Conservation (phyloP, 2,113 vertebrate genomes). For the Rutilus rutilus region DNA sequence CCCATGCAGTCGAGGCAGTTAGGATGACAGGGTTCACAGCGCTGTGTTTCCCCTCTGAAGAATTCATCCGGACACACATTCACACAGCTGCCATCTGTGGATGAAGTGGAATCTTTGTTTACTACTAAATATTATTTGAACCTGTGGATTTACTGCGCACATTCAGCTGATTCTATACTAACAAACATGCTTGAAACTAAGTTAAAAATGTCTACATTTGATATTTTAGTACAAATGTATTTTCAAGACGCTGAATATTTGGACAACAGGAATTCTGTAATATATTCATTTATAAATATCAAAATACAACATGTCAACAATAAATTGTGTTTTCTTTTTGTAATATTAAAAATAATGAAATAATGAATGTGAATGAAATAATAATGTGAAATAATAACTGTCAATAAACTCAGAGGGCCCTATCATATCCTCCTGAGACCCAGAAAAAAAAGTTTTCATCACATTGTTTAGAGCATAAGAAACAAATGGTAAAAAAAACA, state of each 20-base stretch:
- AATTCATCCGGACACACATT: constrained; percentile 80
- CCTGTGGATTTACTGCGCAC: not conserved
- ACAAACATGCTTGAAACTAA: too few relatives aligned
- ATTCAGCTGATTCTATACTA: not conserved
- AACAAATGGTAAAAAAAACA: too few relatives aligned
- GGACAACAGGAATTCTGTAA: not conserved
- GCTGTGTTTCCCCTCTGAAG: constrained; percentile 72
- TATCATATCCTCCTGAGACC: too few relatives aligned
- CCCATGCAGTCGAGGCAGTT: constrained; percentile 83
- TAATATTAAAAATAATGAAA: too few relatives aligned
- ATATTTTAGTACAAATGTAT: not conserved
- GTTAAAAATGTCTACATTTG: not conserved
- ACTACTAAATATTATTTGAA: not conserved
- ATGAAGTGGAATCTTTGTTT: constrained; percentile 28
- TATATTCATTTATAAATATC: not conserved
- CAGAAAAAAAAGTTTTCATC: too few relatives aligned
- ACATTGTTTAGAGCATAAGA: too few relatives aligned
- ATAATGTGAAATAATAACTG: not conserved
- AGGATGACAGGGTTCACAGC: constrained; percentile 81
- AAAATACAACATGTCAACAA: not conserved
- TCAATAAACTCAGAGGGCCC: too few relatives aligned
- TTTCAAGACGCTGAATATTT: not conserved
- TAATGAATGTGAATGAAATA: too few relatives aligned
- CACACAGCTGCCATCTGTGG: constrained; percentile 84
- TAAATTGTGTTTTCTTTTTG: not conserved